Percentiles rank a stretch among this genome's conserved stretches.
phyloP scores from a whole-genome alignment of 2,888 invertebrate species.

The Ryuthela nishihirai region DNA sequence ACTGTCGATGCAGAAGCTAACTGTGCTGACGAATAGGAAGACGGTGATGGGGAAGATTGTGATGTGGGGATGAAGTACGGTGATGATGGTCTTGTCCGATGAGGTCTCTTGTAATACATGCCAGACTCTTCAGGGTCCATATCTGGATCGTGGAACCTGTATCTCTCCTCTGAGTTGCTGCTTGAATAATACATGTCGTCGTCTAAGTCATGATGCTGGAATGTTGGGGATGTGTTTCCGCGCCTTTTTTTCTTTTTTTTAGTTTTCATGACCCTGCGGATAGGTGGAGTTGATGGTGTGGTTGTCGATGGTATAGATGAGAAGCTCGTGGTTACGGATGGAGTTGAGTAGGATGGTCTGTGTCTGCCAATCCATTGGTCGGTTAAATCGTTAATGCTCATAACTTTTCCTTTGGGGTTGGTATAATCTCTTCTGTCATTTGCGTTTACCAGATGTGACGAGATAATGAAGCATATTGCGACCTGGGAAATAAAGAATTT shows the following conservation, averaged over 20 bases:
- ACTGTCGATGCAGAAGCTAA: slow-evolving; percentile 1
- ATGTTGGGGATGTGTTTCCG: background rate
- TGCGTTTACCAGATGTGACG: too few species aligned
- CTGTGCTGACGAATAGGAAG: background rate
- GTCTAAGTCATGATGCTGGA: background rate
- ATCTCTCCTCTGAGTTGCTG: too few species aligned
- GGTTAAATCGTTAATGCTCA: slow-evolving; percentile 12
- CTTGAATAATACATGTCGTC: too few species aligned
- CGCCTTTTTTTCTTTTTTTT: slow-evolving; percentile 3
- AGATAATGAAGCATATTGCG: too few species aligned
- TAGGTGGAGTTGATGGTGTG: slow-evolving; percentile 10
- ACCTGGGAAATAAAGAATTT: too few species aligned
- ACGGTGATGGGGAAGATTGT: background rate
- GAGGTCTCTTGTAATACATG: slow-evolving; percentile 2
- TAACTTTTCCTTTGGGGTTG: slow-evolving; percentile 12
- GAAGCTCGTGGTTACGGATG: slow-evolving; percentile 2
- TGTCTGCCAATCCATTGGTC: slow-evolving; percentile 31
- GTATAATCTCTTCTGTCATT: slow-evolving; percentile 8
- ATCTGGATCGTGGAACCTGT: slow-evolving; percentile 29
- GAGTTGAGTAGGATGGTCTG: slow-evolving; percentile 17
- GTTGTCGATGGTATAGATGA: background rate
- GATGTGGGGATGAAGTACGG: slow-evolving; percentile 6
- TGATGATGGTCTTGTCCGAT: background rate
- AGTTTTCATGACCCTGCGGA: background rate
- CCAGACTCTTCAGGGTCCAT: slow-evolving; percentile 1